Base-by-base conservation (phyloP, 2,888 invertebrate genomes). In the Leptinotarsa peninsularis region DNA sequence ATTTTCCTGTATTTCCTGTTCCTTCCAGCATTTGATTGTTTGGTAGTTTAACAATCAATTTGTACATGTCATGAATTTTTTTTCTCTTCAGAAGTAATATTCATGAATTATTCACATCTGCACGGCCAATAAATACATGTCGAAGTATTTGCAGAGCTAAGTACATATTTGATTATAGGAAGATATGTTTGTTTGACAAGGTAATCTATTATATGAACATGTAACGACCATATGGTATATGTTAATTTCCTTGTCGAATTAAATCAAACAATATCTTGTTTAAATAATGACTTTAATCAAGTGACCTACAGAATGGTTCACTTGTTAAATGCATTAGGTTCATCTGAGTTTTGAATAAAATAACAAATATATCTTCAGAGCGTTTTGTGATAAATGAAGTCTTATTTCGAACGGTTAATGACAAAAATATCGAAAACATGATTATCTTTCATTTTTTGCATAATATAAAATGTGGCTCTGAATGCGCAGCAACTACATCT, bases 201-300 rank as follows among this genome's bases (percentile, higher is more conserved):
- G 43, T 58, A 58, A 58, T 14, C 1, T 54, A 23, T 58, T 58
- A 58, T 58, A 7, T 14, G 23, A 15, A 58, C 15, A 58, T 18
- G 58, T 23, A 18, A 58, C 58, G 58, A 58, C 18, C 58, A 58
- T 58, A 58, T 58, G 58, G 58, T 18, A 13, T 58, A 15, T 58
- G 21, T 27, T 23, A 21, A 23, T 58, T 7, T 54, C 13, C 54
- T 18, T 21, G 18, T 54, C 54, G n/a, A 5, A 14, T 5, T 18
- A 13, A 14, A 18, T 54, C 14, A 23, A 21, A 13, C 58, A 23
- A 23, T 23, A 58, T 21, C 23, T 23, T 18, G 18, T 58, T 21
- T 4, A 2, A 5, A 18, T 14, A 14, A 13, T 14, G n/a, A 52
- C 52, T 15, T 17, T 5, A 52, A 52, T 52, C 15, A 21, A 33